These are phyloP conservation scores for Drosophila subquinaria DNA, from an alignment of 2,888 invertebrate species.

Conservation along the genomic window DNA sequence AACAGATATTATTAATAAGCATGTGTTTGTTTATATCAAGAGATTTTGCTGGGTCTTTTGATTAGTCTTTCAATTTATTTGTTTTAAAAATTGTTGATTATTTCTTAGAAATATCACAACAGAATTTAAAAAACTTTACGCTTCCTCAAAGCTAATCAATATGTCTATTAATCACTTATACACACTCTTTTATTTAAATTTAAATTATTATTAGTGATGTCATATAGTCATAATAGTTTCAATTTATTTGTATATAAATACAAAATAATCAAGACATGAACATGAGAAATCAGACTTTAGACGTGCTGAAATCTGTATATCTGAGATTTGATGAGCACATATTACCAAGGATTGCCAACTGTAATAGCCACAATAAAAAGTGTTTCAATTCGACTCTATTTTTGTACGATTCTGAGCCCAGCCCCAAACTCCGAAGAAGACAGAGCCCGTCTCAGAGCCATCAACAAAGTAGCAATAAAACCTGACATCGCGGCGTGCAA, in stretches of 20 bases:
- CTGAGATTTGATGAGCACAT: constrained; percentile 18
- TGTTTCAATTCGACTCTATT: neutral
- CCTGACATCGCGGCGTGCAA: constrained; percentile 28
- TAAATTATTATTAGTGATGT: too few relatives aligned
- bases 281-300: neutral
- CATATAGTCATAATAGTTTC: neutral
- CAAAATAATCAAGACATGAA: neutral
- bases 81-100: too few relatives aligned
- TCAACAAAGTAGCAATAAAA: constrained; percentile 47
- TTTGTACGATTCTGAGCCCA: neutral
- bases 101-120: too few relatives aligned
- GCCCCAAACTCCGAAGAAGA: constrained; percentile 1
- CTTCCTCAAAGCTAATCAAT: too few relatives aligned
- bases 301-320: constrained; percentile 33
- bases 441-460: constrained; percentile 11
- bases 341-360: constrained; percentile 6
- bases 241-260: neutral
- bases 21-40: too few relatives aligned
- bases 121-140: too few relatives aligned
- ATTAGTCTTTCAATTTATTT: too few relatives aligned
- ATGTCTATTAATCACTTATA: too few relatives aligned
- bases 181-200: too few relatives aligned
- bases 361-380: constrained; percentile 27
- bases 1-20: too few relatives aligned
- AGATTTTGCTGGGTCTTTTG: too few relatives aligned